Evolutionary conservation across 2,888 invertebrate genomes (phyloP).

Genomic region (Nomada hirtipes): DNA sequence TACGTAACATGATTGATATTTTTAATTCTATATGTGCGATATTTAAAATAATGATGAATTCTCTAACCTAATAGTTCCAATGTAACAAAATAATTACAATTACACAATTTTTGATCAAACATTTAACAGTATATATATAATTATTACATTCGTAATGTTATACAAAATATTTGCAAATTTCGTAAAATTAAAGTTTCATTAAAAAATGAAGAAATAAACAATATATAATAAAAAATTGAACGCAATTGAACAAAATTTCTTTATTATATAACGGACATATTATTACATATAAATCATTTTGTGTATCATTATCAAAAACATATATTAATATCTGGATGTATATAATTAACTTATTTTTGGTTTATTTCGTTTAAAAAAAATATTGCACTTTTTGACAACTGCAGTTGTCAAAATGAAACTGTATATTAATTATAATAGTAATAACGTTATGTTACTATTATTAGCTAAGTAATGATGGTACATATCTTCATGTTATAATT

Average conservation of each 20-base stretch:
- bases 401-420: background rate
- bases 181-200: no score
- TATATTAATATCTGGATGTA: no score
- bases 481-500: background rate
- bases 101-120: slow-evolving; percentile 6
- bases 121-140: background rate
- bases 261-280: no score
- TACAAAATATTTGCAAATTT: background rate
- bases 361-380: background rate
- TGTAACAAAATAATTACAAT: slow-evolving; percentile 5
- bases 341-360: background rate
- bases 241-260: no score
- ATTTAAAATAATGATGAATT: slow-evolving; percentile 13
- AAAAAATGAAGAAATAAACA: no score
- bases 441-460: background rate
- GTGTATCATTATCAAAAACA: background rate
- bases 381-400: background rate
- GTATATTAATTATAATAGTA: background rate
- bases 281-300: background rate
- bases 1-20: slow-evolving; percentile 37
- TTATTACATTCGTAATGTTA: slow-evolving; percentile 2
- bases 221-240: no score
- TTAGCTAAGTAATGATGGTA: no score
- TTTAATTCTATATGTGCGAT: background rate
- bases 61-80: slow-evolving; percentile 42